Evolutionary conservation across 1,140 invertebrate genomes (phyloP), one percentile per base, ranked within the genome.

Genomic region (Cyphomyrmex costatus): DNA sequence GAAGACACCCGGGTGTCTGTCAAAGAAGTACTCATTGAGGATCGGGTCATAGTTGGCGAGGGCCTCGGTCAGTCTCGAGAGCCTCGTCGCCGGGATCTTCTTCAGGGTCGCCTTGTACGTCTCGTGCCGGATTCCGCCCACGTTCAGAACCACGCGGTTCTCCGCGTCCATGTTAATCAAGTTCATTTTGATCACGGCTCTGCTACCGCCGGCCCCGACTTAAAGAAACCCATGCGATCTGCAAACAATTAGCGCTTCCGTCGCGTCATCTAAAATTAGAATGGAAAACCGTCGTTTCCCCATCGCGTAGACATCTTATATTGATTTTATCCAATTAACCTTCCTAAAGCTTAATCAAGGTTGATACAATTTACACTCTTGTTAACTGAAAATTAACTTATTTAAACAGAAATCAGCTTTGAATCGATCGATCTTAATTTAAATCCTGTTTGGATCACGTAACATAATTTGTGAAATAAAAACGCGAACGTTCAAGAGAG

Each of bases 1-100:
- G 95, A 99, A 99, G 86, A 99, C 99, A 5, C 98, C 99, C 0
- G 99, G 99, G 96, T 99, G 99, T 88, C 99, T 95, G 95, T 99
- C 99, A 95, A 99, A 99, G 97, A 99, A 99, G 96, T 99, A 99
- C 95, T 99, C 99, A 95, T 99, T 99, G 87, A 99, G 96, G 91
- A 99, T 97, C 16, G 98, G 98, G 96, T 99, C 98, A 95, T 99
- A 99, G 95, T 99, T 99, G 90, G 97, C 98, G 85, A 99, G 95
- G 27, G 97, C 97, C 94, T 99, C 98, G 8, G 98, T 99, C 61
- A 99, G 96, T 70, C 98, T 95, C 27, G 98, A 99, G 73, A 99
- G 95, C 85, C 98, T 95, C 3, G 98, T 99, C 53, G 98, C 98
- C 53, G 98, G 98, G 92, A 99, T 99, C 95, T 99, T 99, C 95